Evolutionary conservation across 1,140 invertebrate species (phyloP), one percentile per base, ranked within the genome.

Genomic region (Leguminivora glycinivorella): DNA sequence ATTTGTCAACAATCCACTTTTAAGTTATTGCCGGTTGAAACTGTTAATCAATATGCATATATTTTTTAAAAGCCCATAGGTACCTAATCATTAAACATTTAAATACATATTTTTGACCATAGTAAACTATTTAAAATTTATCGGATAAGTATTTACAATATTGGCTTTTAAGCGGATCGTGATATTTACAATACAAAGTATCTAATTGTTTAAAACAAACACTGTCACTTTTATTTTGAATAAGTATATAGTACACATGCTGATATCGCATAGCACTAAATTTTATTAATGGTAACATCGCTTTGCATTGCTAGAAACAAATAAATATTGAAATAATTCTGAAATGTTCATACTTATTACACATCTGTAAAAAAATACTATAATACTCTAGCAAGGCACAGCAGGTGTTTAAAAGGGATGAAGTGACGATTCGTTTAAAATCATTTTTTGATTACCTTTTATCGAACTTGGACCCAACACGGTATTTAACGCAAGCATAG

Each of bases 401-500:
- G 26, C 58, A 63, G 26, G n/a, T 63, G n/a, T 63, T 24, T 31
- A 29, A 63, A 34, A 29, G 5, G 14, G 7, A 43, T 29, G 4
- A 58, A 14, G 10, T 25, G 24, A 60, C 56, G 4, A n/a, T 60
- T 5, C 52, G 22, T 22, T 56, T 9, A 25, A 38, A 38, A 38
- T 0, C 34, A 1, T 12, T 38, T 38, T 38, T 14, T 38, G n/a
- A n/a, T 60, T 26, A 25, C 24, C 10, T 60, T 60, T 24, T 2
- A 24, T 24, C 10, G 24, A 26, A 4, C 0, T 6, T 24, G 7
- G 12, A 38, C 6, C 9, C 12, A 66, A 7, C 14, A 29, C 6
- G 17, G n/a, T 5, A 43, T 19, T 14, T 19, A 67, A 78, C 81
- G 84, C 82, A 81, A 84, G 81, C 83, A 34, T 0, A 34, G 69